Evolutionary conservation across 2,113 vertebrate genomes (phyloP), one percentile per base, ranked within the genome.

Genomic region (Odocoileus hemionus): DNA sequence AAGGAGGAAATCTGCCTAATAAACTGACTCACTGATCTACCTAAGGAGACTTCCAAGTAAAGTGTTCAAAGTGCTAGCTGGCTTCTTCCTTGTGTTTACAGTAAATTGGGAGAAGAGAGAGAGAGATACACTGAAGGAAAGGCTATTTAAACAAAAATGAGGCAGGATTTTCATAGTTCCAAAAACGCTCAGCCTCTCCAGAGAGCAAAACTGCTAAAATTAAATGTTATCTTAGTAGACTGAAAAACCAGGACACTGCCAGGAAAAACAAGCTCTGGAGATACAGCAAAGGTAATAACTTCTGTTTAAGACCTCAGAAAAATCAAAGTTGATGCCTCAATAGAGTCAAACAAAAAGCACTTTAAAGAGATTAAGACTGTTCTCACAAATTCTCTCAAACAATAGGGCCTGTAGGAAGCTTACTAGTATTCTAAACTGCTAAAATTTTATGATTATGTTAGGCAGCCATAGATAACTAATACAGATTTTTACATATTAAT

Each of bases 301-400:
- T 96, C n/a, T 67, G 17, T 96, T 96, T 92, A 54, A 91, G n/a
- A 50, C n/a, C 9, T 96, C 36, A 67, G 55, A 87, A 91, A 88
- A 85, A 79, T 92, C 55, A 58, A 91, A 84, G 55, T 70, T 94
- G 54, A 54, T 96, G 43, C 43, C 64, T 92, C 57, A 79, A 67
- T 7, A 88, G 23, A 88, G 80, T 84, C 10, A n/a, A 33, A 80
- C 2, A 89, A 92, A 92, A 97, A 58, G 50, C 23, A 14, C 39
- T 17, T 60, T 76, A 21, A 84, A 47, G 30, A 88, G 28, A 55
- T 64, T 55, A 82, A 91, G 15, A 79, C 25, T 84, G 28, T 50
- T 19, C 58, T 92, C 50, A 94, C 30, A 91, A 84, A 58, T 88
- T 39, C 54, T 96, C 91, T 55, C 80, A 45, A 88, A 86, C 5